Conservation (phyloP, 2,888 invertebrate genomes). For the Drosophila suboccidentalis region DNA sequence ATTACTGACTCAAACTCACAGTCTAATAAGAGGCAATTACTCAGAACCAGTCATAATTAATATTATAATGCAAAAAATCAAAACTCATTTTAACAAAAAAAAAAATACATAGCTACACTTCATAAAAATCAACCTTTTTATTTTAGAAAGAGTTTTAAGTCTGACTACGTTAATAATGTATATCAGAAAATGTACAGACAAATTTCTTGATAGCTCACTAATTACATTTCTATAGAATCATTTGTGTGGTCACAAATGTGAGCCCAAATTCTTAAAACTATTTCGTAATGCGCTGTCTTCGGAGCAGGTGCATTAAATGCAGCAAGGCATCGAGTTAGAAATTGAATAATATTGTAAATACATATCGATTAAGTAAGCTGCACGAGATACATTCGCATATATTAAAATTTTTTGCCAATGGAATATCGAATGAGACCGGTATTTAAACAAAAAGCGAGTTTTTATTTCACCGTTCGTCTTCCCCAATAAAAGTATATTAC, state of each 20-base stretch:
- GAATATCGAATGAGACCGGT: conserved; percentile 32
- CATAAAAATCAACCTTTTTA: neutral
- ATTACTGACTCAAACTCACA: neutral
- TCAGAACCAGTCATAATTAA: conserved; percentile 5
- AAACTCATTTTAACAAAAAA: neutral
- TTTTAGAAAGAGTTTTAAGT: neutral
- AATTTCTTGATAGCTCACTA: neutral
- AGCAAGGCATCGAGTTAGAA: conserved; percentile 2
- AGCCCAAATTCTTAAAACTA: neutral
- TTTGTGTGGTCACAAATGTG: neutral
- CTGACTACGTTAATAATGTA: neutral
- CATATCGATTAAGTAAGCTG: conserved; percentile 10
- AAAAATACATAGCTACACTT: neutral
- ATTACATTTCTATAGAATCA: neutral
- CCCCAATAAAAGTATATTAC: conserved; percentile 9
- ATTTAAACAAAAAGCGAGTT: conserved; percentile 29
- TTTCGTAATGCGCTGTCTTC: neutral
- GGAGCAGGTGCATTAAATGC: conserved; percentile 5
- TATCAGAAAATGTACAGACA: neutral
- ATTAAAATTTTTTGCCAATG: conserved; percentile 11
- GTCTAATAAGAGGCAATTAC: conserved; percentile 24
- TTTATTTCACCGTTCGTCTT: conserved; percentile 17
- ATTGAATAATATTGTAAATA: conserved; percentile 10
- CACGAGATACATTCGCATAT: neutral
- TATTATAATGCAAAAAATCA: conserved; percentile 1